Base-by-base conservation (phyloP, 2,888 invertebrate genomes). In the Trichopria drosophilae region DNA sequence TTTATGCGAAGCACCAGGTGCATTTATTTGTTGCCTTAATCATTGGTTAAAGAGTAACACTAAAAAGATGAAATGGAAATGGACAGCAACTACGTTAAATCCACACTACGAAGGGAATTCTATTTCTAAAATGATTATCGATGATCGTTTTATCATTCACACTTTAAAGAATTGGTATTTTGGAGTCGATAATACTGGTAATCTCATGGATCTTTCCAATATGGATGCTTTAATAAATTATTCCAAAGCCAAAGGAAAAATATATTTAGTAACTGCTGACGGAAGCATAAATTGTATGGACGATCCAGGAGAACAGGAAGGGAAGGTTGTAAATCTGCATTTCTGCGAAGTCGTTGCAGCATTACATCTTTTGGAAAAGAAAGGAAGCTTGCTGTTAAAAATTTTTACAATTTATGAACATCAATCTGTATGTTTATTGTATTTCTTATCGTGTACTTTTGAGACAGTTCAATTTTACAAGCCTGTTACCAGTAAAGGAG, bases 1-100 rank as follows among this genome's bases (percentile, higher is more conserved):
- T 76, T 77, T 98, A n/a, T 98, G 97, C 76, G 97, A 98, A 78
- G 96, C 96, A 1, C 98, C 98, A 0, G 98, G 98, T 0, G 95
- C 94, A 1, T 98, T 98, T 71, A 82, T 98, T 29, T 82, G 91
- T 4, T 87, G 95, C 0, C 73, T 97, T 3, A 96, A 96, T 76
- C 94, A 95, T 74, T 94, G 84, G 75, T 68, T 92, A 52, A 81
- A 82, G 60, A 76, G 79, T 1, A 81, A 82, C 58, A 76, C 80
- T 63, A 78, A 77, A 4, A 65, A 72, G 47, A 68, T 84, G 28
- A 73, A 82, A 81, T 94, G 93, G 92, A 73, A 84, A 53, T 97
- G 96, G 96, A 69, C 84, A 4, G 93, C 90, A 0, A 88, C 84
- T 35, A 90, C 93, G 0, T 77, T 96, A 44, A 95, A 95, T 79